Percentiles rank a stretch among this genome's conserved stretches.
Conservation (phyloP, 2,888 invertebrate genomes). For the Helobdella robusta region DNA sequence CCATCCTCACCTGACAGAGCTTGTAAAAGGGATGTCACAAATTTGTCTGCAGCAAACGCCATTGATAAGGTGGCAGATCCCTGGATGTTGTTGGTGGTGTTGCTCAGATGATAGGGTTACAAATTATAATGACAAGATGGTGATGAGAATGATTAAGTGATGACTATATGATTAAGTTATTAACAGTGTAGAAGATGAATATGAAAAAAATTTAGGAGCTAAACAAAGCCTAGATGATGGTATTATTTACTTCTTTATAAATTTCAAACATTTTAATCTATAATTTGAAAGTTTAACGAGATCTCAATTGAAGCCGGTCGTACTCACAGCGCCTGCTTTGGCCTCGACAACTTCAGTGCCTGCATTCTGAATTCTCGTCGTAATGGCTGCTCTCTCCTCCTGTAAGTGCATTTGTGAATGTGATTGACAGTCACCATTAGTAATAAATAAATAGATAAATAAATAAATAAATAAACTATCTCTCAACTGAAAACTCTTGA, state of each 20-base stretch:
- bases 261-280: too few species aligned
- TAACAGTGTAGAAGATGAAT: background rate
- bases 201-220: too few species aligned
- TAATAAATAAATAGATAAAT: background rate
- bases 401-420: slow-evolving; percentile 39
- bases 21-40: slow-evolving; percentile 63
- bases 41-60: slow-evolving; percentile 88
- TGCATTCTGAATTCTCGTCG: slow-evolving; percentile 91
- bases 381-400: slow-evolving; percentile 72
- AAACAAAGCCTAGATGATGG: too few species aligned
- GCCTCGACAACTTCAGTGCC: slow-evolving; percentile 97
- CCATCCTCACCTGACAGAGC: slow-evolving; percentile 77
- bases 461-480: background rate
- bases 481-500: background rate
- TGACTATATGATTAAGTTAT: background rate
- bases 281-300: too few species aligned
- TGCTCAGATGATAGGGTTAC: too few species aligned
- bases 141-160: too few species aligned
- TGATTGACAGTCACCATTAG: too few species aligned
- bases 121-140: too few species aligned
- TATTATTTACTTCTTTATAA: too few species aligned
- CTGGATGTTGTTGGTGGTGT: slow-evolving; percentile 38
- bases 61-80: slow-evolving; percentile 96
- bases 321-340: slow-evolving; percentile 76
- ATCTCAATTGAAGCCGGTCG: too few species aligned